Evolutionary conservation across 2,113 vertebrate species (phyloP).

Genomic region (Nothobranchius kuhntae): DNA sequence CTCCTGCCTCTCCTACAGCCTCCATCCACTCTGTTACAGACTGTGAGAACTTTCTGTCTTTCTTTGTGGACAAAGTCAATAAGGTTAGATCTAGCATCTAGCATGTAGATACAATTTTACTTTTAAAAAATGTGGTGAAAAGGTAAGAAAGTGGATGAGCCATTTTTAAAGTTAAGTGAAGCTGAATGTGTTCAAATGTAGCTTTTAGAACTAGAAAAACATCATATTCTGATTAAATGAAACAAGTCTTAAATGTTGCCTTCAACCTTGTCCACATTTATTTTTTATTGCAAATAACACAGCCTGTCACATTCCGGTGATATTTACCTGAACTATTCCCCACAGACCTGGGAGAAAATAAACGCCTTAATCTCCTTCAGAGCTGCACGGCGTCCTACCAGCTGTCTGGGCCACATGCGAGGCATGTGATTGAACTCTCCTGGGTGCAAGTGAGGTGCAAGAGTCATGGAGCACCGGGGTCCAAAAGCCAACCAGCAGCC

Average conservation of each 20-base stretch:
- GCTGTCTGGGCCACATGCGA: constrained; percentile 45
- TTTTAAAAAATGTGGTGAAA: no score
- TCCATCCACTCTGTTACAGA: no score
- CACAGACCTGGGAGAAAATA: constrained; percentile 22
- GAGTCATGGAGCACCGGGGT: constrained; percentile 49
- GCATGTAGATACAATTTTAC: no score
- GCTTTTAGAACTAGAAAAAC: background rate
- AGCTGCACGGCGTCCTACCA: constrained; percentile 37
- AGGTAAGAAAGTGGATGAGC: no score
- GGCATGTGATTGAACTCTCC: constrained; percentile 73
- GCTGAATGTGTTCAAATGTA: no score
- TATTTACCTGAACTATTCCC: constrained; percentile 32
- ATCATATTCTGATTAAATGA: background rate
- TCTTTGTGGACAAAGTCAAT: no score
- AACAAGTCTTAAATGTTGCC: background rate
- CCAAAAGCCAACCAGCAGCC: constrained; percentile 46
- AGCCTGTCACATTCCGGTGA: constrained; percentile 11
- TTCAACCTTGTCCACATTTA: constrained; percentile 21
- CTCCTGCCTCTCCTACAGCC: no score
- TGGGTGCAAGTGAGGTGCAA: constrained; percentile 45
- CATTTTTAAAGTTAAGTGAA: no score
- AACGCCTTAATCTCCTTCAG: constrained; percentile 55
- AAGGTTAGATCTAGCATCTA: no score
- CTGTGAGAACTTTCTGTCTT: no score
- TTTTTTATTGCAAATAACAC: constrained; percentile 39